Base-by-base conservation (phyloP, 1,140 invertebrate species). In the Oedothorax gibbosus region DNA sequence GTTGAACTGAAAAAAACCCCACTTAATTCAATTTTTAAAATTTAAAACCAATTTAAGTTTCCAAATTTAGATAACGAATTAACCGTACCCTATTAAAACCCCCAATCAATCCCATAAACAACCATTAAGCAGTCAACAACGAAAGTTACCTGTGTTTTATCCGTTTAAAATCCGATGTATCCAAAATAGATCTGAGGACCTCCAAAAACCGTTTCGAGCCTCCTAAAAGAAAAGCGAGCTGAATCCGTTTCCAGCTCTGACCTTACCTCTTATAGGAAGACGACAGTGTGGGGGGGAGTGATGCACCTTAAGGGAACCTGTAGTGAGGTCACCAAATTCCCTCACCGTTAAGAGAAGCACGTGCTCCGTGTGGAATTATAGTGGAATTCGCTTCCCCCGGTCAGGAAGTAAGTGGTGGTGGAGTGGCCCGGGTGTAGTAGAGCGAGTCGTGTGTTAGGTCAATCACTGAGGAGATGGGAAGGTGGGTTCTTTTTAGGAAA, bases 291-390 rank as follows among this genome's bases (percentile, higher is more conserved):
- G 77, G 75, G 65, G 77, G 56, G 21, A 53, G 64, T 51, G 77
- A 53, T 54, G 50, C 11, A 54, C 20, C 65, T 68, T 57, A 20
- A 21, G 77, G 77, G 77, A 65, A 65, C 77, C 51, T 54, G 49
- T 14, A 79, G 64, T 79, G 77, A 79, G 77, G 77, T 79, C 77
- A 79, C 77, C 77, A 79, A 68, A 20, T 77, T 77, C 60, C 75
- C 75, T 77, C 64, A 77, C 57, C 75, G 75, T 77, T 79, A 79
- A 79, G 35, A 64, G 64, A 68, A 79, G 64, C 65, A 79, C 77
- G 77, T 79, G 75, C 53, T 62, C 57, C 56, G 53, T 15, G 56
- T 15, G 77, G 77, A 79, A 79, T 79, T 79, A 79, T 56, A 65
- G 75, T 65, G 77, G 77, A 79, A 79, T 79, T 79, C 60, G 75